These are phyloP conservation scores for Molorchus minor DNA, from an alignment of 2,888 invertebrate species.

Conservation along the genomic window DNA sequence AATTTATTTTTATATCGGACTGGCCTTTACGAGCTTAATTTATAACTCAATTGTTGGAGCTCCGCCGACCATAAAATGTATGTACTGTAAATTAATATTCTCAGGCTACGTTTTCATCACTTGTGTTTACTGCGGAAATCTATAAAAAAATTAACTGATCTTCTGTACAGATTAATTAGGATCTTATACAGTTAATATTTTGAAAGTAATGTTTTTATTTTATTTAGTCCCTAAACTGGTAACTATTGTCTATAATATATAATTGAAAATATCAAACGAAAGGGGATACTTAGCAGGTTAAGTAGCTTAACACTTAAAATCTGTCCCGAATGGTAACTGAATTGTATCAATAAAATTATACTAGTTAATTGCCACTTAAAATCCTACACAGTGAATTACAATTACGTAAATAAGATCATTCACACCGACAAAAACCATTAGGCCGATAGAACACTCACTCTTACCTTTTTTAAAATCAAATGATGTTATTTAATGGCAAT, in stretches of 20 bases:
- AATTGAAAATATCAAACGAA: too few species aligned
- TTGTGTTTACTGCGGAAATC: background rate
- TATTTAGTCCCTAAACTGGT: too few species aligned
- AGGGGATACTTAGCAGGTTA: too few species aligned
- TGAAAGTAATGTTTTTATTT: too few species aligned
- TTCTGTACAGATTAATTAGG: too few species aligned
- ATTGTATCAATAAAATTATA: too few species aligned
- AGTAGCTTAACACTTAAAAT: too few species aligned
- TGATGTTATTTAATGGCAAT: slow-evolving; percentile 45
- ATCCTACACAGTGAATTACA: too few species aligned
- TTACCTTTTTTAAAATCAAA: slow-evolving; percentile 22
- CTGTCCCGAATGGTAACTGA: too few species aligned
- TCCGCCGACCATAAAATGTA: slow-evolving; percentile 30
- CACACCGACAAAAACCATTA: slow-evolving; percentile 22
- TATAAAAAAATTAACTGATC: background rate
- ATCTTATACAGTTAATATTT: too few species aligned
- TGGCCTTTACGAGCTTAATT: slow-evolving; percentile 37
- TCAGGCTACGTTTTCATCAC: background rate
- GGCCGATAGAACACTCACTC: slow-evolving; percentile 16
- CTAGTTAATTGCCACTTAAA: background rate
- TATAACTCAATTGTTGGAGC: slow-evolving; percentile 43
- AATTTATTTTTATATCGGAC: slow-evolving; percentile 43
- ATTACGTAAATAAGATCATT: slow-evolving; percentile 17
- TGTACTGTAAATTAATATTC: slow-evolving; percentile 14
- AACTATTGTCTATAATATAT: too few species aligned